These are phyloP conservation scores for Tetropium fuscum DNA, from an alignment of 2,888 invertebrate genomes.

Conservation along the genomic window DNA sequence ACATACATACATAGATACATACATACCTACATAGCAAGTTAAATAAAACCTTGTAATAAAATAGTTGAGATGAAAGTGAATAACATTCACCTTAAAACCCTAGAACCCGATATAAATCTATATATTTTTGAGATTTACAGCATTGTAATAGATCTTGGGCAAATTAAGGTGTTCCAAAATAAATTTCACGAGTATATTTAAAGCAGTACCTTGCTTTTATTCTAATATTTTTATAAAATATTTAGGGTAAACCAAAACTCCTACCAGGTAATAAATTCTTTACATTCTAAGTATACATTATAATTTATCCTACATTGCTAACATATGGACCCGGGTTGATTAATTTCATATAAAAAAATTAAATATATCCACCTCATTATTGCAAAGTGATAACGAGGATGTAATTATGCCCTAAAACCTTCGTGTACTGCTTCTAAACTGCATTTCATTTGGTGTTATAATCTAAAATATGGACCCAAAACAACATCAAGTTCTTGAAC, in stretches of 20 bases:
- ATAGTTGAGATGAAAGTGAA: too few relatives aligned
- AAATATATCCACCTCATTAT: constrained; percentile 19
- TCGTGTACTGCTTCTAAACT: constrained; percentile 14
- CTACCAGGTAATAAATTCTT: constrained; percentile 8
- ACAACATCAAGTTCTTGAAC: constrained; percentile 6
- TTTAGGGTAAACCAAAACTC: constrained; percentile 1
- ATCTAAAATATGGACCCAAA: constrained; percentile 25
- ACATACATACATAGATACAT: too few relatives aligned
- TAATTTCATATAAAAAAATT: constrained; percentile 24
- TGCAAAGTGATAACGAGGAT: constrained; percentile 12
- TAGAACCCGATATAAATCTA: too few relatives aligned
- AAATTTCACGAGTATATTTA: too few relatives aligned
- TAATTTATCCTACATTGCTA: constrained; percentile 14
- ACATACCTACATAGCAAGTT: too few relatives aligned
- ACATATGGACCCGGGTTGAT: constrained; percentile 47
- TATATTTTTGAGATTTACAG: too few relatives aligned
- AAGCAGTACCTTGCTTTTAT: constrained; percentile 52
- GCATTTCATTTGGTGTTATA: constrained; percentile 23
- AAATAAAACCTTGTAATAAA: too few relatives aligned
- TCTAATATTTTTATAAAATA: constrained; percentile 16
- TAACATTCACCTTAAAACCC: too few relatives aligned
- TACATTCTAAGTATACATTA: constrained; percentile 12
- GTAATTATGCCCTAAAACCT: background rate
- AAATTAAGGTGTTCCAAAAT: too few relatives aligned
- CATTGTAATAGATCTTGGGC: too few relatives aligned